phyloP scores from a whole-genome alignment of 2,113 vertebrate genomes.

The Ciconia maguari region DNA sequence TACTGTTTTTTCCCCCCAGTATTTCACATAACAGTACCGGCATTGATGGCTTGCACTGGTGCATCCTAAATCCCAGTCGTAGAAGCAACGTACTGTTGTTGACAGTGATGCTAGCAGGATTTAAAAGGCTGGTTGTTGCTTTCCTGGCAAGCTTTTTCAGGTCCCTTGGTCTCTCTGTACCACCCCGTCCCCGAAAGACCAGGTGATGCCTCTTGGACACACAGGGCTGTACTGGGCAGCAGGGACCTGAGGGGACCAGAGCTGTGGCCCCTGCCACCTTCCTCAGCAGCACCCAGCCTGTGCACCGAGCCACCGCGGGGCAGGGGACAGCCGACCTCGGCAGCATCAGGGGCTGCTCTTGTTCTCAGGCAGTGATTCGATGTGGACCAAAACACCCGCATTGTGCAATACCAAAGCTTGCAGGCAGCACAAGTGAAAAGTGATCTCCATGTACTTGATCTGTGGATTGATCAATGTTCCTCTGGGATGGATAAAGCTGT shows the following conservation, averaged over 20 bases:
- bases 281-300: neutral
- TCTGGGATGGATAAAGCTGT: neutral
- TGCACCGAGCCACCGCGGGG: fast-evolving
- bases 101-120: neutral
- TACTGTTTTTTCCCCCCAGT: fast-evolving
- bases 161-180: neutral
- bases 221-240: neutral
- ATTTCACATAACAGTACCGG: neutral
- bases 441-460: too few relatives aligned
- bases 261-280: neutral
- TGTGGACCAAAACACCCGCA: neutral
- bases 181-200: fast-evolving
- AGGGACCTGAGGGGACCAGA: neutral
- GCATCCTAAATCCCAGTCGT: neutral
- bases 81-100: neutral
- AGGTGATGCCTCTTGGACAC: neutral
- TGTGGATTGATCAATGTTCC: neutral
- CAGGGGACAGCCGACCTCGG: neutral
- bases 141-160: neutral
- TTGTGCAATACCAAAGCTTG: neutral
- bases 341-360: fast-evolving
- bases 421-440: neutral
- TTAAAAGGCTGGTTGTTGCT: neutral
- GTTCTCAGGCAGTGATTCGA: neutral
- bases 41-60: neutral